Evolutionary conservation across 2,113 vertebrate species (phyloP).

Genomic region (Anhinga rufa): DNA sequence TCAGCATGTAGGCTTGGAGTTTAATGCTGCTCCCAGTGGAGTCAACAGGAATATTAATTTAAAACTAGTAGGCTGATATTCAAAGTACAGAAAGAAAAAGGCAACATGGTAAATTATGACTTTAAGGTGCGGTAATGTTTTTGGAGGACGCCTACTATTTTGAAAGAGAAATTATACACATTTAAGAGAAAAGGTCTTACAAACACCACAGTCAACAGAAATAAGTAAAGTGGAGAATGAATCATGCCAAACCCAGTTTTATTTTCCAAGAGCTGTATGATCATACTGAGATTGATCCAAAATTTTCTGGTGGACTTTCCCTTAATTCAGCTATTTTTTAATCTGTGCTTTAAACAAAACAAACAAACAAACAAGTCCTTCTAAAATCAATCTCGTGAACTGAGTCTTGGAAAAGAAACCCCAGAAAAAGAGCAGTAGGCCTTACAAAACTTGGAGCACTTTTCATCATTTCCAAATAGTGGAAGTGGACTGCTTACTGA

Average conservation of each 20-base stretch:
- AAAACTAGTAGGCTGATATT: background rate
- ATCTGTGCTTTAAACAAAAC: background rate
- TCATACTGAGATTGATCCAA: background rate
- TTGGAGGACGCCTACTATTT: background rate
- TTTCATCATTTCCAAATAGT: background rate
- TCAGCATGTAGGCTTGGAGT: background rate
- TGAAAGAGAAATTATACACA: background rate
- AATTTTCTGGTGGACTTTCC: background rate
- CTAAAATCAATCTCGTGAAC: background rate
- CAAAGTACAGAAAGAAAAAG: background rate
- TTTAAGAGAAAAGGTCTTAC: background rate
- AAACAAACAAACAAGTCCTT: background rate
- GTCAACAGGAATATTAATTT: background rate
- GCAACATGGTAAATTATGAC: background rate
- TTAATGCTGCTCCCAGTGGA: background rate
- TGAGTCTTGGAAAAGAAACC: background rate
- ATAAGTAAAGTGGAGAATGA: background rate
- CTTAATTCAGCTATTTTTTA: background rate
- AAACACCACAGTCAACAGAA: background rate
- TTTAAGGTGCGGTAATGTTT: background rate
- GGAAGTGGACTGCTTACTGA: background rate
- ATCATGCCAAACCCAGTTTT: background rate
- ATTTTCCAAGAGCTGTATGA: background rate
- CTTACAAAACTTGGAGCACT: background rate
- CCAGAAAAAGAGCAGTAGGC: background rate